Base-by-base conservation (phyloP, 2,113 vertebrate species). In the Trematomus loennbergii region DNA sequence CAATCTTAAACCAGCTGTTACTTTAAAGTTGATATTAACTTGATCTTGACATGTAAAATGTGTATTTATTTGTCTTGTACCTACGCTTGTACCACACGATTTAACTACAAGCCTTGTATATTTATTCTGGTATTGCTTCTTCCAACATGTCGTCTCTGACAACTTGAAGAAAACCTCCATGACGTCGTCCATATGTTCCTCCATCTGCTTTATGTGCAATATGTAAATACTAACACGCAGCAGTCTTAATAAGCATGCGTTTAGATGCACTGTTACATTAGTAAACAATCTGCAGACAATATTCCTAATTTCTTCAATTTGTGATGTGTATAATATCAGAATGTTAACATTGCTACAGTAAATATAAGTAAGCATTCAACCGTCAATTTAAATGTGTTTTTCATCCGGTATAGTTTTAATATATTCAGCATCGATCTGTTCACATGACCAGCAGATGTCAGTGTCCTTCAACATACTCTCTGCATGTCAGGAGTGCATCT, bases 371-470 rank as follows among this genome's bases (percentile, higher is more conserved):
- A 40, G 36, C 36, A 40, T 40, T 40, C 8, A 40, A 8, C 36
- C 8, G 36, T 40, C 5, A 40, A 1, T 40, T 29, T 1, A 36
- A 36, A 7, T 8, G 36, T 36, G 6, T 36, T 36, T 29, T 29
- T 29, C 29, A 3, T 29, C 29, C 29, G 3, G 29, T 29, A 29
- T 29, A 7, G 12, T 70, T 13, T 66, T 49, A 17, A 55, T 49
- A 48, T 59, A 68, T 64, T 69, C 3, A n/a, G 57, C 4, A 25
- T 4, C 67, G 45, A 12, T 11, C 25, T 72, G 12, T 46, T 75
- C 66, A 40, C 15, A 13, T 48, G n/a, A 70, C 90, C 93, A 89
- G 81, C 72, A 93, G 88, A 64, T 91, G 92, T 89, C 93, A 89
- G 79, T 90, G 85, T 92, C 45, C 36, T 53, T 53, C 29, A 67